Evolutionary conservation across 2,797 vertebrate species (phyloP).

Genomic region (Melanogrammus aeglefinus): DNA sequence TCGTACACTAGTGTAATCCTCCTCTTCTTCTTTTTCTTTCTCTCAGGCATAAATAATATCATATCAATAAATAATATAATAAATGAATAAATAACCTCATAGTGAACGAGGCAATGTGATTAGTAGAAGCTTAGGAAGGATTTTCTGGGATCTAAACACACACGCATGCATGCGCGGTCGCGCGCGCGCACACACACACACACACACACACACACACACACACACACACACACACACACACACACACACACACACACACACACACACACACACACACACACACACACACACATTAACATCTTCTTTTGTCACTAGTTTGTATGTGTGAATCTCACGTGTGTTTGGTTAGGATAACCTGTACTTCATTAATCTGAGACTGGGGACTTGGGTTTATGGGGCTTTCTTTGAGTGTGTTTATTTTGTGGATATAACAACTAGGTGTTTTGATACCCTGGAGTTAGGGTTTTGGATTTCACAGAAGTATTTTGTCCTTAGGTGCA

Average conservation of each 20-base stretch:
- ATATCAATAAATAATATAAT: neutral
- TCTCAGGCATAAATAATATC: neutral
- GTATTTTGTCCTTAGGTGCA: neutral
- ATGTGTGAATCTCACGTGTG: neutral
- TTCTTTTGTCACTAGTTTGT: neutral
- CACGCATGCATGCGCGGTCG: neutral
- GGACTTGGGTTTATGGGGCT: neutral
- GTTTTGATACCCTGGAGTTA: neutral
- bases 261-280: neutral
- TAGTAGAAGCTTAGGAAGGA: neutral
- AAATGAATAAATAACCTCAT: neutral
- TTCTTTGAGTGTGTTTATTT: neutral
- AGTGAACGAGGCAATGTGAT: neutral
- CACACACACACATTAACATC: neutral
- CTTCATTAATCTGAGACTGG: neutral
- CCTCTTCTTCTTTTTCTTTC: neutral
- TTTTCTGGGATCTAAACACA: neutral
- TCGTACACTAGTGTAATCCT: too few species aligned
- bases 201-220: neutral
- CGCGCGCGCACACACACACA: too few species aligned
- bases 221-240: too few species aligned
- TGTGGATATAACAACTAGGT: neutral
- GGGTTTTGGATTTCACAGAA: neutral
- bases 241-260: too few species aligned
- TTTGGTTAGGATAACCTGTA: neutral